phyloP scores from a whole-genome alignment of 2,888 invertebrate genomes.

The Rhagophthalmus giganteus region DNA sequence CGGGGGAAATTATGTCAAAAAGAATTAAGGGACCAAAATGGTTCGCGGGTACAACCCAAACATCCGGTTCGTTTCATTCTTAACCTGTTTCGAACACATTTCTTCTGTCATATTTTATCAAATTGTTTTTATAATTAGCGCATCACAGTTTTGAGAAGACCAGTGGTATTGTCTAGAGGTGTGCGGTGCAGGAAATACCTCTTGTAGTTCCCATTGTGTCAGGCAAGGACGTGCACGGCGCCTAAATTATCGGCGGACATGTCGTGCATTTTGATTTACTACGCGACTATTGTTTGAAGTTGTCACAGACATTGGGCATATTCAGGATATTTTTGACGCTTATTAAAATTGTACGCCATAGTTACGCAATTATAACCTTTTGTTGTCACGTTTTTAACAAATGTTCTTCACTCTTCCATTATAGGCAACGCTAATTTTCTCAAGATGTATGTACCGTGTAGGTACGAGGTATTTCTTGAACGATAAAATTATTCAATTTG shows the following conservation, averaged over 20 bases:
- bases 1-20: slow-evolving; percentile 6
- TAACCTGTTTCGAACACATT: slow-evolving; percentile 4
- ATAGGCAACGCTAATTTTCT: neutral
- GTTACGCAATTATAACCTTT: neutral
- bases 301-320: neutral
- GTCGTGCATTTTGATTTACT: slow-evolving; percentile 19
- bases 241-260: slow-evolving; percentile 21
- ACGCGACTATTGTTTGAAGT: slow-evolving; percentile 11
- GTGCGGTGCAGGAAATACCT: slow-evolving; percentile 15
- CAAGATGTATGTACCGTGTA: too few relatives aligned
- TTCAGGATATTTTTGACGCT: neutral
- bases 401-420: neutral
- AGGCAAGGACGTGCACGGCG: slow-evolving; percentile 25
- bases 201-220: slow-evolving; percentile 22
- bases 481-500: too few relatives aligned
- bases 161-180: neutral
- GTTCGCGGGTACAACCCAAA: neutral
- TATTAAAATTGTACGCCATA: neutral
- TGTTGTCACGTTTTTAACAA: neutral
- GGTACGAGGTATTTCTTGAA: too few relatives aligned
- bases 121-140: neutral
- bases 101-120: neutral
- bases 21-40: slow-evolving; percentile 3
- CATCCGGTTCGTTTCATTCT: too few relatives aligned
- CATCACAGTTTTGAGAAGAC: slow-evolving; percentile 1